Evolutionary conservation across 2,888 invertebrate species (phyloP).

Genomic region (Pelosia muscerda): DNA sequence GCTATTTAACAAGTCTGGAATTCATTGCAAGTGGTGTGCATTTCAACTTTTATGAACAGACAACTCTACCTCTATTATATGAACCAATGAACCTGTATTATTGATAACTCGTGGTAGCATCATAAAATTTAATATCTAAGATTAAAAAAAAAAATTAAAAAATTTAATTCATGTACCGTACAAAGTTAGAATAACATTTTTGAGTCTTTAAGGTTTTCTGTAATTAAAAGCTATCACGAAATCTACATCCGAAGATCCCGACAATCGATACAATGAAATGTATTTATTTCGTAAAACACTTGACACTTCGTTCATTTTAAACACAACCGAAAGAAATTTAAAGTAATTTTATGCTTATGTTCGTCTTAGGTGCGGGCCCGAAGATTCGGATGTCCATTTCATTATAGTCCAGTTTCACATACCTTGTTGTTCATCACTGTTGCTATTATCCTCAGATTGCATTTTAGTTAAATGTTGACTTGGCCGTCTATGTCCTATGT

Average conservation of each 20-base stretch:
- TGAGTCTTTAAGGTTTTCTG: neutral
- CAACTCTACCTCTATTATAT: too few relatives aligned
- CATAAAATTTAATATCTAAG: too few relatives aligned
- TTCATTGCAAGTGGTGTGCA: neutral
- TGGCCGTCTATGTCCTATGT: slow-evolving; percentile 80
- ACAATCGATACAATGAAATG: neutral
- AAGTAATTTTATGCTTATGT: neutral
- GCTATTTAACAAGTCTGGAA: too few relatives aligned
- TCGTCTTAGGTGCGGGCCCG: neutral
- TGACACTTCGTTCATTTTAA: too few relatives aligned
- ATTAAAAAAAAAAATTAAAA: neutral
- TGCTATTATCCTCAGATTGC: slow-evolving; percentile 89
- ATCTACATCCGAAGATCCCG: neutral
- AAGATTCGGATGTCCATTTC: neutral
- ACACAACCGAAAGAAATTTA: neutral
- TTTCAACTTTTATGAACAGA: neutral
- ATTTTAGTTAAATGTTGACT: slow-evolving; percentile 87
- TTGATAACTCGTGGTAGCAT: too few relatives aligned
- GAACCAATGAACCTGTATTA: too few relatives aligned
- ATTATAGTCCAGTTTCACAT: neutral
- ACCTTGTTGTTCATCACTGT: slow-evolving; percentile 87
- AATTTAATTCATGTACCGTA: neutral
- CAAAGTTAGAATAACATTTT: neutral
- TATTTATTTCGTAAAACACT: neutral
- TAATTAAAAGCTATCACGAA: neutral